A percentile compares a stretch with the other conserved stretches of the same genome.
Evolutionary conservation across 2,888 invertebrate genomes (phyloP).

Genomic region (Adineta ricciae): DNA sequence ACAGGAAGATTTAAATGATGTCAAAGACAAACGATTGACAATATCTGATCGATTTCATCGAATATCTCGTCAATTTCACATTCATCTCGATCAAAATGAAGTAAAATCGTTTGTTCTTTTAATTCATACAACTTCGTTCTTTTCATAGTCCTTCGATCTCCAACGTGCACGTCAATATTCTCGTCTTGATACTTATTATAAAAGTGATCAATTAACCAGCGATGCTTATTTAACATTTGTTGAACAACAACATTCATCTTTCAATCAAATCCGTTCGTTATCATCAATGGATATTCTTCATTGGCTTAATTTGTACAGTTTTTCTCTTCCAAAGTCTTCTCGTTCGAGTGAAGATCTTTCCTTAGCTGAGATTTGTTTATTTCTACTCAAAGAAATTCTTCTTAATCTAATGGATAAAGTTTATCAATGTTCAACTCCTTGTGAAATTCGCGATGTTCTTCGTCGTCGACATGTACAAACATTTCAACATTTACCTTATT

Average conservation of each 20-base stretch:
- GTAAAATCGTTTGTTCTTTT: background rate
- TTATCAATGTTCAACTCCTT: background rate
- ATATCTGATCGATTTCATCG: background rate
- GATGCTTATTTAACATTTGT: background rate
- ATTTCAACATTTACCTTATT: background rate
- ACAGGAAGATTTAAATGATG: background rate
- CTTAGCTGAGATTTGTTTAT: background rate
- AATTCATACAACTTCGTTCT: too few relatives aligned
- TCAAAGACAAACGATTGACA: background rate
- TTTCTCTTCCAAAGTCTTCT: background rate
- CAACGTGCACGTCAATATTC: constrained; percentile 14
- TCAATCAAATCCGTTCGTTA: background rate
- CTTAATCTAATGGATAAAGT: background rate
- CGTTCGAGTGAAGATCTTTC: background rate
- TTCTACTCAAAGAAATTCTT: background rate
- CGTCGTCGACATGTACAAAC: background rate
- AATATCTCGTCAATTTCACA: background rate
- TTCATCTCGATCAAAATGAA: background rate
- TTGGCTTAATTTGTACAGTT: background rate
- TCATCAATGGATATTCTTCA: background rate
- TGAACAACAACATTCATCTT: background rate
- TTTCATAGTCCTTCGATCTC: background rate
- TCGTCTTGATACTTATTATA: background rate
- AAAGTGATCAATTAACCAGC: background rate
- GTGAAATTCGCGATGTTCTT: background rate